Percentiles rank a stretch among this genome's conserved stretches.
These are phyloP conservation scores for Thamnaconus septentrionalis DNA, from an alignment of 2,113 vertebrate genomes.

Conservation along the genomic window DNA sequence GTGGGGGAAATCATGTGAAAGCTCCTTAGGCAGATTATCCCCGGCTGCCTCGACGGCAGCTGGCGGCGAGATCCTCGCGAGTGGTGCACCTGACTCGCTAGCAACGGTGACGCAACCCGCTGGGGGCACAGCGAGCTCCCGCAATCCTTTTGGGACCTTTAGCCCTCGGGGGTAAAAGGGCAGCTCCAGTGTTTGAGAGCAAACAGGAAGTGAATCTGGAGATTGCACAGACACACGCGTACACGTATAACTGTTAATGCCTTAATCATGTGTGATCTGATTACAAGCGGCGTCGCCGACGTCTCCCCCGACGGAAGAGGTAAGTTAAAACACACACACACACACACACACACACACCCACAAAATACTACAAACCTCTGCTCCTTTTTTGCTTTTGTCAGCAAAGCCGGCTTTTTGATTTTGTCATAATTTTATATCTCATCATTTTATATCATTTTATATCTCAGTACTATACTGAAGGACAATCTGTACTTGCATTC, in stretches of 20 bases:
- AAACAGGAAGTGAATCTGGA: slow-evolving; percentile 13
- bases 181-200: slow-evolving; percentile 18
- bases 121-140: slow-evolving; percentile 47
- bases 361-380: neutral
- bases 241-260: neutral
- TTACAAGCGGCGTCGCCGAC: neutral
- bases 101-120: slow-evolving; percentile 64
- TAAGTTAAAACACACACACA: no score
- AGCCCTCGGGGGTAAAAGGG: slow-evolving; percentile 44
- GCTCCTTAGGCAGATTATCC: slow-evolving; percentile 78
- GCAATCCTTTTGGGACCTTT: slow-evolving; percentile 68
- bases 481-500: no score
- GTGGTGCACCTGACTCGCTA: slow-evolving; percentile 69
- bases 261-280: slow-evolving; percentile 15
- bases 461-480: no score
- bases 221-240: neutral
- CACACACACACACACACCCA: no score
- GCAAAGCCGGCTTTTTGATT: no score
- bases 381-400: no score
- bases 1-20: slow-evolving; percentile 73
- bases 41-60: slow-evolving; percentile 61
- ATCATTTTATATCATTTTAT: no score
- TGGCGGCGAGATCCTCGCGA: slow-evolving; percentile 64
- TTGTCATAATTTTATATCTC: no score
- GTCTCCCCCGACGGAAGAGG: no score